Percentiles rank a stretch among this genome's conserved stretches.
phyloP scores from a whole-genome alignment of 2,888 invertebrate species.

The Beris chalybata region DNA sequence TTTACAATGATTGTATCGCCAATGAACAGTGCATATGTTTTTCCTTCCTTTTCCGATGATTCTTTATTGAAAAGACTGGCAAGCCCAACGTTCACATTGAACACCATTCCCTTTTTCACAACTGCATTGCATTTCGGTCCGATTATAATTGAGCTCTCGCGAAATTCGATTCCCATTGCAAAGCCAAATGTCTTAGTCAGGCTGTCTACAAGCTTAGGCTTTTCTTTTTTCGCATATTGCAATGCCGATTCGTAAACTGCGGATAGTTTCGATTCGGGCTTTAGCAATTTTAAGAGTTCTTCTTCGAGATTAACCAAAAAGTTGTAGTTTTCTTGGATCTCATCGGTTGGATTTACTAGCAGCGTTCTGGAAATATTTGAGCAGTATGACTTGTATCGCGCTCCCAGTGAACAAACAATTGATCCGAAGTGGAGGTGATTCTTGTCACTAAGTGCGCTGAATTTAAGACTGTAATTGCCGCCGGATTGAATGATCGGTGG shows the following conservation, averaged over 20 bases:
- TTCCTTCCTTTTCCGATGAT: constrained; percentile 82
- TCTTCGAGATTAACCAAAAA: constrained; percentile 88
- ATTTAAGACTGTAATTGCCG: constrained; percentile 96
- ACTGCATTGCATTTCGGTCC: constrained; percentile 82
- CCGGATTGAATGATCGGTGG: constrained; percentile 99
- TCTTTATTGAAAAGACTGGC: constrained; percentile 81
- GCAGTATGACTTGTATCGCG: constrained; percentile 96
- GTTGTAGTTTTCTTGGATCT: constrained; percentile 85
- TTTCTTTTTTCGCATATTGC: constrained; percentile 80
- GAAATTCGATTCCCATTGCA: constrained; percentile 97
- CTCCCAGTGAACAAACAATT: constrained; percentile 92
- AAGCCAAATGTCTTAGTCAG: constrained; percentile 96
- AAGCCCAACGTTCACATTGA: constrained; percentile 93
- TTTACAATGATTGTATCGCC: constrained; percentile 97
- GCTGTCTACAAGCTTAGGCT: constrained; percentile 81
- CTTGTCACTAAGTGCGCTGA: constrained; percentile 93
- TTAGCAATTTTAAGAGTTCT: constrained; percentile 81
- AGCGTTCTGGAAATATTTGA: constrained; percentile 96
- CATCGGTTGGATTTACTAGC: constrained; percentile 87
- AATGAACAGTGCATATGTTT: constrained; percentile 89
- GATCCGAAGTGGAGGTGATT: constrained; percentile 93
- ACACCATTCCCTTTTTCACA: constrained; percentile 92
- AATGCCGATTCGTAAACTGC: constrained; percentile 86
- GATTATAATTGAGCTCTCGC: constrained; percentile 90
- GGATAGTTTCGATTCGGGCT: constrained; percentile 79